Evolutionary conservation across 2,888 invertebrate genomes (phyloP), one percentile per base, ranked within the genome.

Genomic region (Plutella xylostella): DNA sequence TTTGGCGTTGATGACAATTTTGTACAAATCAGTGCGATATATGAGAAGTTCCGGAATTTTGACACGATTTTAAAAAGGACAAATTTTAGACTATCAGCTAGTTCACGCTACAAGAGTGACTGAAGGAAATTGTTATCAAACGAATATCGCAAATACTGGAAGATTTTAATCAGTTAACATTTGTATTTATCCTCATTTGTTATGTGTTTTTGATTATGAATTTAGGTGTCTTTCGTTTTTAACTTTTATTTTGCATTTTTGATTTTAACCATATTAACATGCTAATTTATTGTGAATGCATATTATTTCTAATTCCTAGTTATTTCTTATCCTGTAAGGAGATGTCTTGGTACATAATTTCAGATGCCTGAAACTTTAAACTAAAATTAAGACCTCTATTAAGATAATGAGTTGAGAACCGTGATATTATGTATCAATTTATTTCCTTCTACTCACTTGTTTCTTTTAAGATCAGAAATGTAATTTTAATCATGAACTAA

Each of bases 261-360:
- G 72, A 79, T 82, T 82, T 82, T 83, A 83, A 82, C 82, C 65
- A 54, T 67, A 78, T 76, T 83, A 83, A 83, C 80, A 80, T 77
- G 56, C 65, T 71, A 72, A 74, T 76, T 65, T 63, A 68, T 61
- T 69, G 58, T 73, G 68, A 71, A 72, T 77, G 72, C 65, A 54
- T 63, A 61, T 28, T 28, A 28, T 65, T 67, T 62, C 63, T 57
- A 61, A 55, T 63, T 62, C 56, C 51, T 58, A 54, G 58, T 52
- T 64, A 57, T 57, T 53, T 14, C 4, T n/a, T 34, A 20, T 55
- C 53, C 49, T 50, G 21, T 34, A 35, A 45, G 45, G 71, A 72
- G 66, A 65, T 58, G 63, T 56, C 57, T 69, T 72, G 77, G 58
- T 77, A 70, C 74, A 77, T 77, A 72, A 68, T 66, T 53, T 34